These are phyloP conservation scores for Drosophila infuscata DNA, from an alignment of 2,888 invertebrate species.

Conservation along the genomic window DNA sequence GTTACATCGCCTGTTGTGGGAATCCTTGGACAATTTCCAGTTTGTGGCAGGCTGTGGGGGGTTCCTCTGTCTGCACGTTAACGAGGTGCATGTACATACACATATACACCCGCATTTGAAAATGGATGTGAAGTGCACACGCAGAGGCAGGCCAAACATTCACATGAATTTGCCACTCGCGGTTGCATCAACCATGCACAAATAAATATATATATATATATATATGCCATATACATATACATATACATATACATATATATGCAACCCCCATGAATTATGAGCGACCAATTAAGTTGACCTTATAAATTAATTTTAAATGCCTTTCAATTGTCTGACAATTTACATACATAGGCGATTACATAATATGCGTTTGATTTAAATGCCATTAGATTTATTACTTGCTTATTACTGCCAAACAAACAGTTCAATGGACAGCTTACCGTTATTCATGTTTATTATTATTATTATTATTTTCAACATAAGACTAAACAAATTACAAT, in stretches of 20 bases:
- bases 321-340: conserved; percentile 74
- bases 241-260: background rate
- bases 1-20: conserved; percentile 10
- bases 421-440: background rate
- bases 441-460: background rate
- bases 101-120: conserved; percentile 11
- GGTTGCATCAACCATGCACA: conserved; percentile 44
- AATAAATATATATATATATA: conserved; percentile 5
- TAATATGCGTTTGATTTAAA: background rate
- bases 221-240: background rate
- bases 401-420: background rate
- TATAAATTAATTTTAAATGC: conserved; percentile 75
- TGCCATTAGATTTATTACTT: background rate
- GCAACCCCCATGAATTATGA: conserved; percentile 56
- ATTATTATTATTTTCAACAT: background rate
- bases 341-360: conserved; percentile 17
- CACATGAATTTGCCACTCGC: conserved; percentile 53
- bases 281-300: conserved; percentile 38
- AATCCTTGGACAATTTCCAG: conserved; percentile 45
- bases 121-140: conserved; percentile 77
- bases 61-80: conserved; percentile 43
- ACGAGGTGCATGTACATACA: conserved; percentile 66
- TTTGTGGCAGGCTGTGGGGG: conserved; percentile 8
- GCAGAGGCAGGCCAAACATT: conserved; percentile 52
- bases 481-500: background rate